These are phyloP conservation scores for Lycaon pictus DNA, from an alignment of 2,113 vertebrate species.

Conservation along the genomic window DNA sequence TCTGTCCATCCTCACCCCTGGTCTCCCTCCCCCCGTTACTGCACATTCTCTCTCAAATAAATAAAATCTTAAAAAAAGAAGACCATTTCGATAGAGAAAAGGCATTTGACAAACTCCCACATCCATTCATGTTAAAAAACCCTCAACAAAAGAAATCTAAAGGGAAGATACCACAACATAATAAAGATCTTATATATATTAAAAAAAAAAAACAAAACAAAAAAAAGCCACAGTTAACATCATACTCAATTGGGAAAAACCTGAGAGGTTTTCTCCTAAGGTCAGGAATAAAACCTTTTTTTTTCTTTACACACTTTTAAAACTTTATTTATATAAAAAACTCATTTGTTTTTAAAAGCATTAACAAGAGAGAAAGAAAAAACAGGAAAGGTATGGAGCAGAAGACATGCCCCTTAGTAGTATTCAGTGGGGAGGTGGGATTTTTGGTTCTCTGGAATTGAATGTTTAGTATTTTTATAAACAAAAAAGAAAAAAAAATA, in stretches of 20 bases:
- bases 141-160: not conserved
- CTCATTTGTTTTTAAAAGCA: slow-evolving; percentile 91
- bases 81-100: not conserved
- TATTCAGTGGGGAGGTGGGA: slow-evolving; percentile 77
- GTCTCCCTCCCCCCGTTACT: not conserved
- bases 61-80: not conserved
- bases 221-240: not conserved
- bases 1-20: not conserved
- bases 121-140: not conserved
- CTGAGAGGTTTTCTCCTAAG: not conserved
- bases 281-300: not conserved
- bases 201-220: too few relatives aligned
- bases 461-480: slow-evolving; percentile 89
- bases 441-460: slow-evolving; percentile 90
- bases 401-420: slow-evolving; percentile 80
- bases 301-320: slow-evolving; percentile 87
- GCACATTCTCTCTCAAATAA: not conserved
- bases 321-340: slow-evolving; percentile 93
- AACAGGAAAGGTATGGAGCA: slow-evolving; percentile 76
- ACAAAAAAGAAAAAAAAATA: slow-evolving; percentile 65
- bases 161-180: not conserved
- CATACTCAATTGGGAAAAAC: not conserved
- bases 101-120: not conserved
- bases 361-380: slow-evolving; percentile 88
- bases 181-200: not conserved